Evolutionary conservation across 2,113 vertebrate genomes (phyloP).

Genomic region (Calidris pygmaea): DNA sequence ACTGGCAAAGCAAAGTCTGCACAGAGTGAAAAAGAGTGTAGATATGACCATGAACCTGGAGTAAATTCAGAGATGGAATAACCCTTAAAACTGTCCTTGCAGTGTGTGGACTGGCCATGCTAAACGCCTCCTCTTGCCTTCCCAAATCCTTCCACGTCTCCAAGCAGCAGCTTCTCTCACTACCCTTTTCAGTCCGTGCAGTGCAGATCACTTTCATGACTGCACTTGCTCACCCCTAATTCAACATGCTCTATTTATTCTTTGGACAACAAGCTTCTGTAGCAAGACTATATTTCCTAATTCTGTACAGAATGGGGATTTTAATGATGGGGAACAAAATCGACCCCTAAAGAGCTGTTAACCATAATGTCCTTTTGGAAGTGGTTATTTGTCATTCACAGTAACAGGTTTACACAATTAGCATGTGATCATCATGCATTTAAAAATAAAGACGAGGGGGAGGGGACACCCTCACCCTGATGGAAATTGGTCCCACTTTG

Average conservation of each 20-base stretch:
- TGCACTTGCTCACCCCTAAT: background rate
- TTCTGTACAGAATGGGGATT: slow-evolving; percentile 39
- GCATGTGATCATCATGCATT: slow-evolving; percentile 33
- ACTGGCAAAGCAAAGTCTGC: rapidly evolving
- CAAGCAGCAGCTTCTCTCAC: background rate
- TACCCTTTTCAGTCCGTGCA: background rate
- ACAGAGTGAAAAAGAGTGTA: background rate
- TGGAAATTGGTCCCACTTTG: slow-evolving; percentile 28
- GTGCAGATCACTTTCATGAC: rapidly evolving
- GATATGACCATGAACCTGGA: background rate
- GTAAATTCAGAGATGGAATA: background rate
- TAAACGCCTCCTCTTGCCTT: background rate
- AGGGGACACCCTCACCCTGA: background rate
- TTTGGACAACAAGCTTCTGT: slow-evolving; percentile 9
- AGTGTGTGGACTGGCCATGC: rapidly evolving
- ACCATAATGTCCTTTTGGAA: slow-evolving; percentile 46
- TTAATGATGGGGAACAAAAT: slow-evolving; percentile 60
- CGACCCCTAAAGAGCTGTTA: slow-evolving; percentile 53
- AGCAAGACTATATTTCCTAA: slow-evolving; percentile 50
- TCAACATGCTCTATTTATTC: slow-evolving; percentile 44
- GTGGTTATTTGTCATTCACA: slow-evolving; percentile 56
- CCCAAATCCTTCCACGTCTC: background rate
- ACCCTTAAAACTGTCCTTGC: background rate
- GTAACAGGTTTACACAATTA: slow-evolving; percentile 54
- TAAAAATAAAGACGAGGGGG: slow-evolving; percentile 27